These are phyloP conservation scores for Lynx canadensis DNA, from an alignment of 2,113 vertebrate genomes.

Conservation along the genomic window DNA sequence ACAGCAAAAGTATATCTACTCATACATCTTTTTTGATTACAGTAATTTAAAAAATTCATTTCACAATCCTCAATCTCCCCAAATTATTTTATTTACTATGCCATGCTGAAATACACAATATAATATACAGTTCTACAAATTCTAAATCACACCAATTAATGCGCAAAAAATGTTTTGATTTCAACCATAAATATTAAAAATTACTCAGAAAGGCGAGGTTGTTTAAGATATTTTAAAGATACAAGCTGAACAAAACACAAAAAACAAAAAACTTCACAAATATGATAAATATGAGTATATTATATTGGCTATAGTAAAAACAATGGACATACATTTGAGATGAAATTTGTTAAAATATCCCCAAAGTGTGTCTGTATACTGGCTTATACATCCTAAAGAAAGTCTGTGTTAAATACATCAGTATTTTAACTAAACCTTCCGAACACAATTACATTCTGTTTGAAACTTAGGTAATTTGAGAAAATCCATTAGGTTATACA, in stretches of 20 bases:
- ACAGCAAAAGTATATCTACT: slow-evolving; percentile 45
- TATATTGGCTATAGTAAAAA: neutral
- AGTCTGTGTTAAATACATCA: slow-evolving; percentile 44
- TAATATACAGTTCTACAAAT: neutral
- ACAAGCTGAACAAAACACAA: neutral
- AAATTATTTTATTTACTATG: slow-evolving; percentile 26
- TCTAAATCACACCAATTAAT: slow-evolving; percentile 49
- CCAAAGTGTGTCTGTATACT: slow-evolving; percentile 9
- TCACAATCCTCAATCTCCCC: slow-evolving; percentile 29
- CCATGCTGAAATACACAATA: slow-evolving; percentile 40
- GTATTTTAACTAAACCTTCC: slow-evolving; percentile 48
- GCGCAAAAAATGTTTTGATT: slow-evolving; percentile 15
- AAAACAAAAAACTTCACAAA: neutral
- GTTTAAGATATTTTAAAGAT: slow-evolving; percentile 38
- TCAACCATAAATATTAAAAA: slow-evolving; percentile 28
- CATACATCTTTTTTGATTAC: slow-evolving; percentile 7
- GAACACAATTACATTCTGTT: slow-evolving; percentile 43
- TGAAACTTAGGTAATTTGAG: slow-evolving; percentile 44
- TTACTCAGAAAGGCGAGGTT: slow-evolving; percentile 21
- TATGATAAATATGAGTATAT: slow-evolving; percentile 13
- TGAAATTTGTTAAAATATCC: slow-evolving; percentile 57
- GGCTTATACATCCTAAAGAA: neutral
- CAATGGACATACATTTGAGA: neutral
- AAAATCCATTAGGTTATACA: slow-evolving; percentile 50
- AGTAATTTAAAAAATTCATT: slow-evolving; percentile 41